Percentiles rank a stretch among this genome's conserved stretches.
These are phyloP conservation scores for Gorsachius magnificus DNA, from an alignment of 2,797 vertebrate species.

Conservation along the genomic window DNA sequence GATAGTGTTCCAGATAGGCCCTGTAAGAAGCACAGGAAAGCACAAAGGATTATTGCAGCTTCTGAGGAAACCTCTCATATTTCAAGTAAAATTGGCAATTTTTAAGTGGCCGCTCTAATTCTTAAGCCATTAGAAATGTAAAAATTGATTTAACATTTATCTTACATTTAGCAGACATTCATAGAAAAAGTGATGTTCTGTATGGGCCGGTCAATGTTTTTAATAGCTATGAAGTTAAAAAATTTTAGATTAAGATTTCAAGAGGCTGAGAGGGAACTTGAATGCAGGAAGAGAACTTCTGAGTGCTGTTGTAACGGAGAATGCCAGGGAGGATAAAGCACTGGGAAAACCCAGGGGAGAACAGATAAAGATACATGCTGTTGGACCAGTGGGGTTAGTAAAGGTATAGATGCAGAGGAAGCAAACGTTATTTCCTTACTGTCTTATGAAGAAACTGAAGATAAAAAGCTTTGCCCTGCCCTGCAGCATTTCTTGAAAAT, in stretches of 20 bases:
- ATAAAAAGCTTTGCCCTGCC: background rate
- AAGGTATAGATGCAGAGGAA: background rate
- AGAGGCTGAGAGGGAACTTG: background rate
- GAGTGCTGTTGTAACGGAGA: background rate
- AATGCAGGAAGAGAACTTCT: background rate
- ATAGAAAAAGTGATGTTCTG: background rate
- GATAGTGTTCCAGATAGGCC: background rate
- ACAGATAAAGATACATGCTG: background rate
- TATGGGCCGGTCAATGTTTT: background rate
- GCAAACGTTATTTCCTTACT: background rate
- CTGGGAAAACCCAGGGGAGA: background rate
- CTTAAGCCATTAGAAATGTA: conserved; percentile 51
- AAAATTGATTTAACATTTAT: conserved; percentile 35
- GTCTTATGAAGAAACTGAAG: background rate
- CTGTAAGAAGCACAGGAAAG: background rate
- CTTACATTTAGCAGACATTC: background rate
- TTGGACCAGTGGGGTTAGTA: background rate
- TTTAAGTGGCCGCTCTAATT: conserved; percentile 41
- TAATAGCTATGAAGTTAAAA: conserved; percentile 30
- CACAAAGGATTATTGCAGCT: conserved; percentile 9
- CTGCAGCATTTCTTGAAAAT: background rate
- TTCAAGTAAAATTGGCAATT: conserved; percentile 26
- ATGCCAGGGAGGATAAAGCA: background rate
- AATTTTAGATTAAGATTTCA: background rate
- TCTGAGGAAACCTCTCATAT: conserved; percentile 17